Evolutionary conservation across 2,888 invertebrate species (phyloP), one percentile per base, ranked within the genome.

Genomic region (Taphrorychus bicolor): DNA sequence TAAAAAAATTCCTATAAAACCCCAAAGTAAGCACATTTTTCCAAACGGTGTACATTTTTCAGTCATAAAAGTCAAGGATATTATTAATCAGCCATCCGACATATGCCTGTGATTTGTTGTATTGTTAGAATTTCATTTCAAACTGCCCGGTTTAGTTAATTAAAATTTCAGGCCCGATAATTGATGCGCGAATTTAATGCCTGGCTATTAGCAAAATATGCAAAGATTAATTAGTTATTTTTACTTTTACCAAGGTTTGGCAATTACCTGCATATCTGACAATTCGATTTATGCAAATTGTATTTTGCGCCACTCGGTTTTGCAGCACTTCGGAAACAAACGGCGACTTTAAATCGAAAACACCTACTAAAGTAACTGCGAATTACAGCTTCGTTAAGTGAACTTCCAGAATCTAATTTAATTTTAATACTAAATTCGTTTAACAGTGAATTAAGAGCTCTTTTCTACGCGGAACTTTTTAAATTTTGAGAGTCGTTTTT

Each of bases 91-190:
- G 48, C 45, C 45, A 18, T 49, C 68, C 69, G 69, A 71, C 74
- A 74, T 73, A 72, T 74, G 74, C 64, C 54, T 67, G 70, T 73
- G 74, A 74, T 73, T 73, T 71, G 68, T 69, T 59, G 62, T 51
- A 59, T 49, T 19, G 59, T 68, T 54, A 70, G 70, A 68, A 71
- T 72, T 72, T 71, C 71, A 72, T 71, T 63, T 49, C 32, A 57
- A 58, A 17, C 22, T 32, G 57, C 40, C 58, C 23, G 51, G 57
- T 64, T 58, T 58, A 51, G 57, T 58, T 64, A 64, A 64, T 64
- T 64, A 64, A 64, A 64, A 64, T 51, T 64, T 64, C 24, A 53
- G 58, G 40, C 52, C 23, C 18, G 32, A 64, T 54, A 64, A 57
- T 57, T 57, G 64, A 64, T 64, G 58, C 52, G 51, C 32, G 51